Evolutionary conservation across 2,888 invertebrate genomes (phyloP), one percentile per base, ranked within the genome.

Genomic region (Perdita meconis): DNA sequence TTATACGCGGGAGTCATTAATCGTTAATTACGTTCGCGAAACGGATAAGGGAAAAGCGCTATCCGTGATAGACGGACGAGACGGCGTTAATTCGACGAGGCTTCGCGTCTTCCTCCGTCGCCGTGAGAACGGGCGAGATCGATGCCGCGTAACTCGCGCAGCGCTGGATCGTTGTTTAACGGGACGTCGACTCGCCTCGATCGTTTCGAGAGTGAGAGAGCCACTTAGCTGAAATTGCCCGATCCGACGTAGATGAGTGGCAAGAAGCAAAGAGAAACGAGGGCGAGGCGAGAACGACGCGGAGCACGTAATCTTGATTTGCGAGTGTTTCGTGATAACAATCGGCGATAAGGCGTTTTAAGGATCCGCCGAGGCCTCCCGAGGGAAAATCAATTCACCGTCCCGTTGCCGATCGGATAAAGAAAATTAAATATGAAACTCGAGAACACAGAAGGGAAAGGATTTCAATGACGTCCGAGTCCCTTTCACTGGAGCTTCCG

Each of bases 151-250:
- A 60, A 19, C 51, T 26, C 36, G 61, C 38, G 71, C 53, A 50
- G 42, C 59, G 56, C 34, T 13, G 63, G 42, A 36, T 66, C 40
- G 65, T 73, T 78, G 56, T 72, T 82, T 70, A 66, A 77, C 51
- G 74, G 53, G 68, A 70, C 53, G 61, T 61, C 53, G 19, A 57
- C 26, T 67, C 24, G 42, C 40, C 44, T 38, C 69, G 65, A 82
- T 81, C 70, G 69, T 70, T 79, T 74, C 59, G 44, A 36, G 53
- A 69, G 66, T 56, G 44, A 36, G 53, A 69, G 66, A 56, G 59
- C 71, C 78, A 77, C 78, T 82, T 84, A 73, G 61, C 60, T 67
- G 75, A 84, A 84, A 84, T 84, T 80, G 71, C 82, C 64, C 26
- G 70, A 71, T 65, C 56, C 67, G 65, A 76, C 66, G 47, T 60